Conservation (phyloP, 2,888 invertebrate species). For the Steinernema carpocapsae region DNA sequence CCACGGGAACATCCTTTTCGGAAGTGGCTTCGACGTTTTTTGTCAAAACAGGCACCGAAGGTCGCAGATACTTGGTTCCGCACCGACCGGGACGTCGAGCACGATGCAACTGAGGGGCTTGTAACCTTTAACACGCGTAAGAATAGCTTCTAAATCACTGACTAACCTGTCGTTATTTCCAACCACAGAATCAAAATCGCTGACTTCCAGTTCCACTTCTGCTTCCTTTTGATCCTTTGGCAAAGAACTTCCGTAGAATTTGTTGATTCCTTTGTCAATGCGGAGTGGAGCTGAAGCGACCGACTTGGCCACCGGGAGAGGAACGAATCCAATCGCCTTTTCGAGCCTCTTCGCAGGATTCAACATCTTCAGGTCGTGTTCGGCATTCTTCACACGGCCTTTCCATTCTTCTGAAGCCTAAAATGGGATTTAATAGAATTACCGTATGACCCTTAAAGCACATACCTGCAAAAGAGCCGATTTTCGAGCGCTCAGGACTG, state of each 20-base stretch:
- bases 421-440: background rate
- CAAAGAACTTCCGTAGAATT: slow-evolving; percentile 9
- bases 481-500: slow-evolving; percentile 12
- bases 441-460: background rate
- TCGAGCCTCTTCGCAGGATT: slow-evolving; percentile 20
- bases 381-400: slow-evolving; percentile 30
- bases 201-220: background rate
- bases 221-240: background rate
- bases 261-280: slow-evolving; percentile 30
- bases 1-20: slow-evolving; percentile 34
- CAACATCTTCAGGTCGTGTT: slow-evolving; percentile 24
- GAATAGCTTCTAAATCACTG: background rate
- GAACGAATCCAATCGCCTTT: background rate
- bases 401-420: slow-evolving; percentile 40
- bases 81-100: slow-evolving; percentile 5
- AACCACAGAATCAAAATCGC: slow-evolving; percentile 11
- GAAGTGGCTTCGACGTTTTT: slow-evolving; percentile 41
- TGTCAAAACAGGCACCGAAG: slow-evolving; percentile 25
- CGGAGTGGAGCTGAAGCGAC: background rate
- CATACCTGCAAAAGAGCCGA: slow-evolving; percentile 22
- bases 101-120: slow-evolving; percentile 18
- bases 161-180: slow-evolving; percentile 20
- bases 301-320: background rate
- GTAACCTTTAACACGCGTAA: background rate
- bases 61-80: slow-evolving; percentile 31